Evolutionary conservation across 2,113 vertebrate genomes (phyloP).

Genomic region (Cyphomyrus discorhynchus): DNA sequence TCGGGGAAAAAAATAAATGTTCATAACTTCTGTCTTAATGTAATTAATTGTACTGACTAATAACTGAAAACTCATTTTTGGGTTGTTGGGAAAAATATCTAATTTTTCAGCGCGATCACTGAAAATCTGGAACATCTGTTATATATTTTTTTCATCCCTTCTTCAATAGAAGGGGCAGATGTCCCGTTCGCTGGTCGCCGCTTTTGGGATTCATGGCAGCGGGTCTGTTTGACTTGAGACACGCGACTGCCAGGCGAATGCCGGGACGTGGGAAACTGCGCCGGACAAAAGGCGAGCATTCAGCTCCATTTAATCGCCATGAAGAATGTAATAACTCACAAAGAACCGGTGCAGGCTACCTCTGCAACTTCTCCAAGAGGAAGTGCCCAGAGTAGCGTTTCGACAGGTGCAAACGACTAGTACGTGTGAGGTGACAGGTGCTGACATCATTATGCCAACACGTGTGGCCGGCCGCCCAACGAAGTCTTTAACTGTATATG

Average conservation of each 20-base stretch:
- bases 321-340: slow-evolving; percentile 70
- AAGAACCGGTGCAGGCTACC: slow-evolving; percentile 47
- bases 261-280: slow-evolving; percentile 78
- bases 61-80: neutral
- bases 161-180: slow-evolving; percentile 58
- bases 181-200: slow-evolving; percentile 45
- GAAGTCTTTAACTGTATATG: neutral
- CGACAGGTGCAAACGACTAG: slow-evolving; percentile 21
- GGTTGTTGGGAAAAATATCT: neutral
- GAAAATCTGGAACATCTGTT: slow-evolving; percentile 64
- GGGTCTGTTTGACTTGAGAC: slow-evolving; percentile 63
- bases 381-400: neutral
- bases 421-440: slow-evolving; percentile 22
- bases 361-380: neutral
- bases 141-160: slow-evolving; percentile 33
- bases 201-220: slow-evolving; percentile 45
- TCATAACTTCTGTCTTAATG: neutral
- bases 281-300: slow-evolving; percentile 72
- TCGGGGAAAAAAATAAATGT: neutral
- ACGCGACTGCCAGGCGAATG: slow-evolving; percentile 71
- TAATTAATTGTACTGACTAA: neutral
- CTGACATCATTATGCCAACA: neutral
- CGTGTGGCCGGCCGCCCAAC: neutral
- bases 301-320: slow-evolving; percentile 73
- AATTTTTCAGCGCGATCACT: slow-evolving; percentile 3